A percentile compares a stretch with the other conserved stretches of the same genome.
Evolutionary conservation across 2,888 invertebrate genomes (phyloP).

Genomic region (Troglohyphantes excavatus): DNA sequence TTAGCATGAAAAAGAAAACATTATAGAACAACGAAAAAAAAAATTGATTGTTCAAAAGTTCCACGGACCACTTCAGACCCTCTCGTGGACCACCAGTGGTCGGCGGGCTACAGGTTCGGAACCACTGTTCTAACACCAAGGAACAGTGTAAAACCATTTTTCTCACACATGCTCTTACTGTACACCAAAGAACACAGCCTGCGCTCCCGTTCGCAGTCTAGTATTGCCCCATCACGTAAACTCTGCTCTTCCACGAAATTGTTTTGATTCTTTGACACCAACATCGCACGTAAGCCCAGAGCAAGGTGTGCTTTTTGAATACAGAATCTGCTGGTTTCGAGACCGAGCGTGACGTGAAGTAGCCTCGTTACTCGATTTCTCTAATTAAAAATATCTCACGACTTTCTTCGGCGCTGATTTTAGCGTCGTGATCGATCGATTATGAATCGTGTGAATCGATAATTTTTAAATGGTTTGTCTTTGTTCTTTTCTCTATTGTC

Average conservation of each 20-base stretch:
- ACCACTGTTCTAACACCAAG: no score
- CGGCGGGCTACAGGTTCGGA: no score
- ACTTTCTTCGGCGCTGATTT: slow-evolving; percentile 18
- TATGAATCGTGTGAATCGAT: slow-evolving; percentile 23
- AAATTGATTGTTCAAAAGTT: no score
- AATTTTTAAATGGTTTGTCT: not conserved
- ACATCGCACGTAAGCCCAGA: not conserved
- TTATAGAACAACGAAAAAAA: no score
- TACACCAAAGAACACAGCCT: not conserved
- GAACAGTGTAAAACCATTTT: not conserved
- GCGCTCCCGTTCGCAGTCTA: not conserved
- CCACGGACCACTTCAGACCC: no score
- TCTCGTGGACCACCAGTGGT: no score
- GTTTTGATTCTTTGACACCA: slow-evolving; percentile 51
- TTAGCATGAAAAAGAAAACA: no score
- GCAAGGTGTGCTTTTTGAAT: slow-evolving; percentile 7
- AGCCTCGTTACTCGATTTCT: slow-evolving; percentile 12
- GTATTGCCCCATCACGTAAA: not conserved
- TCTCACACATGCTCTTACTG: not conserved
- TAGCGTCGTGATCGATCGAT: slow-evolving; percentile 48
- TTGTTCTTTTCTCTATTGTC: not conserved
- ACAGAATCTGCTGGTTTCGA: slow-evolving; percentile 3
- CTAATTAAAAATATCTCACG: slow-evolving; percentile 60
- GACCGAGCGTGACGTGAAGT: not conserved
- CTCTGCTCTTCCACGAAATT: slow-evolving; percentile 3